phyloP scores from a whole-genome alignment of 2,797 vertebrate species.

The Varecia variegata region DNA sequence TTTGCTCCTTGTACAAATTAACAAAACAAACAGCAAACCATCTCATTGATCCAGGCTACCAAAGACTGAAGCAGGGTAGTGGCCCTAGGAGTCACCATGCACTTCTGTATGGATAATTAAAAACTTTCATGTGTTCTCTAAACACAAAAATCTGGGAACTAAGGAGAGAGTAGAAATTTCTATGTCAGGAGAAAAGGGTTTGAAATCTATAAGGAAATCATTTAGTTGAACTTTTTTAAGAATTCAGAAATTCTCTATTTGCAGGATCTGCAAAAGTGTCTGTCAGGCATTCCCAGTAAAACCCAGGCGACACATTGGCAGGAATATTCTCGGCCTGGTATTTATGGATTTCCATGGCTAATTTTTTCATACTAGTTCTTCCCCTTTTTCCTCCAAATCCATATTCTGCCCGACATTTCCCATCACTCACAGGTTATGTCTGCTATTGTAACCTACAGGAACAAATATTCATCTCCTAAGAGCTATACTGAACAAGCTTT shows the following conservation, averaged over 20 bases:
- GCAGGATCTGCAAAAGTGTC: neutral
- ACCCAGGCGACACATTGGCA: neutral
- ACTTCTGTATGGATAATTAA: neutral
- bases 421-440: conserved; percentile 52
- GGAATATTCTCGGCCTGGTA: conserved; percentile 6
- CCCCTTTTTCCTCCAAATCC: conserved; percentile 53
- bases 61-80: neutral
- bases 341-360: conserved; percentile 67
- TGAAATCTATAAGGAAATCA: neutral
- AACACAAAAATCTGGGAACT: neutral
- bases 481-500: conserved; percentile 54
- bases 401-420: conserved; percentile 50
- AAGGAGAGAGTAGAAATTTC: neutral
- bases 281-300: neutral
- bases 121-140: neutral
- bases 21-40: neutral
- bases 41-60: neutral
- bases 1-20: neutral
- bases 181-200: neutral
- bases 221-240: neutral
- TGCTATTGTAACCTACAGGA: conserved; percentile 62
- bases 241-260: neutral
- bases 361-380: conserved; percentile 50
- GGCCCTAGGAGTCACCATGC: neutral
- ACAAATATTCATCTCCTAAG: conserved; percentile 70